phyloP scores from a whole-genome alignment of 2,888 invertebrate species.

The Diachrysia chrysitis region DNA sequence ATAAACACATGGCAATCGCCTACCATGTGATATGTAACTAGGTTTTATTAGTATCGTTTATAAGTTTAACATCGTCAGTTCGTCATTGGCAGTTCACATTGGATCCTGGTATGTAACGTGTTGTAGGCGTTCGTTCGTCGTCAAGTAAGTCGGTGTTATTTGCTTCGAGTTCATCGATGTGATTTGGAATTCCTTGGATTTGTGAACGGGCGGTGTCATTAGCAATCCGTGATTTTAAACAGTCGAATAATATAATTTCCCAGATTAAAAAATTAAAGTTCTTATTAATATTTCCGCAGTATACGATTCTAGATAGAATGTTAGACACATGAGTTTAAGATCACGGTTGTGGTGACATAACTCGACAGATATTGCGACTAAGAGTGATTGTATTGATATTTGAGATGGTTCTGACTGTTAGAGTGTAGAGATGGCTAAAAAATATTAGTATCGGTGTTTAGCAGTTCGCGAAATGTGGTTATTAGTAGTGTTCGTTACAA shows the following conservation, averaged over 20 bases:
- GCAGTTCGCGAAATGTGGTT: conserved; percentile 70
- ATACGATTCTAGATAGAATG: conserved; percentile 15
- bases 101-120: conserved; percentile 42
- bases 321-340: not conserved
- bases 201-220: conserved; percentile 44
- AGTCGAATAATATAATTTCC: conserved; percentile 15
- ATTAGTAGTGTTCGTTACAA: conserved; percentile 58
- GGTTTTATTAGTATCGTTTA: conserved; percentile 60
- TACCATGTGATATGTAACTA: conserved; percentile 57
- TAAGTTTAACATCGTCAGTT: conserved; percentile 63
- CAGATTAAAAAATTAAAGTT: conserved; percentile 15
- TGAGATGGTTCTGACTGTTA: conserved; percentile 62
- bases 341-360: conserved; percentile 30
- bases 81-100: conserved; percentile 62
- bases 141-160: conserved; percentile 13
- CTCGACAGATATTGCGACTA: conserved; percentile 44
- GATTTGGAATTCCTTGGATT: conserved; percentile 32
- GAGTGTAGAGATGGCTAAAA: conserved; percentile 60
- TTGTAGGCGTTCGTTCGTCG: conserved; percentile 37
- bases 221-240: conserved; percentile 13
- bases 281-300: conserved; percentile 14
- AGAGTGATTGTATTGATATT: conserved; percentile 45
- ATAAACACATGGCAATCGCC: conserved; percentile 50
- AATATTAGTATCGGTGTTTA: conserved; percentile 61
- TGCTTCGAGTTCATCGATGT: conserved; percentile 25